phyloP scores from a whole-genome alignment of 2,797 vertebrate species.

The Rachycentron canadum region DNA sequence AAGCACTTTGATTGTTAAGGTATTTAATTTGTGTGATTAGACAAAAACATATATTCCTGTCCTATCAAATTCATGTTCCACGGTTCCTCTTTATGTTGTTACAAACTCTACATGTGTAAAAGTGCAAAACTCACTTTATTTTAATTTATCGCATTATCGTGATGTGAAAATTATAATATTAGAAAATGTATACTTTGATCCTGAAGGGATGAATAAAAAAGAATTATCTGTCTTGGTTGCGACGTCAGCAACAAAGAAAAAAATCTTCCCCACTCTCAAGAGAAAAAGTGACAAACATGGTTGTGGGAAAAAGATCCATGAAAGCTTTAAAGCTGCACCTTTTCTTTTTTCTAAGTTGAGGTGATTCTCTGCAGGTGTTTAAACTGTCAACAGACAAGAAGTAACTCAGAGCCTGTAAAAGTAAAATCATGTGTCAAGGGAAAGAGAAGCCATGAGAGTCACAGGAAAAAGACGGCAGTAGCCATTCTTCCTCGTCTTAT shows the following conservation, averaged over 20 bases:
- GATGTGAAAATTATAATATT: not conserved
- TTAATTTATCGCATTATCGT: not conserved
- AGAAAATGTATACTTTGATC: not conserved
- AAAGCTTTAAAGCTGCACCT: not conserved
- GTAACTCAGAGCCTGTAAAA: conserved; percentile 19
- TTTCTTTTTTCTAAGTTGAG: conserved; percentile 14
- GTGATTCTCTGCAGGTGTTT: conserved; percentile 36
- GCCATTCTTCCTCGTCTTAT: conserved; percentile 72
- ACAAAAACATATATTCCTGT: too few species aligned
- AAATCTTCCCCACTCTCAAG: not conserved
- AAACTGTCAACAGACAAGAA: conserved; percentile 11
- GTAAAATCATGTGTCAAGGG: conserved; percentile 32
- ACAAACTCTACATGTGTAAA: too few species aligned
- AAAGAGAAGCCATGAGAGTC: conserved; percentile 47
- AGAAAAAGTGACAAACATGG: not conserved
- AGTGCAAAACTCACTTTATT: too few species aligned
- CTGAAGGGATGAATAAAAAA: not conserved
- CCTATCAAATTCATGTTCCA: too few species aligned
- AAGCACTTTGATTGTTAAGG: too few species aligned
- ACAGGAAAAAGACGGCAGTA: conserved; percentile 62
- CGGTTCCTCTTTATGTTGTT: too few species aligned
- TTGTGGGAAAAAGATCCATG: conserved; percentile 11
- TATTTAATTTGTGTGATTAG: too few species aligned
- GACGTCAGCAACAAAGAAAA: not conserved
- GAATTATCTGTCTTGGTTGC: not conserved